Conservation (phyloP, 2,113 vertebrate genomes). For the Gymnocephalus cernua region DNA sequence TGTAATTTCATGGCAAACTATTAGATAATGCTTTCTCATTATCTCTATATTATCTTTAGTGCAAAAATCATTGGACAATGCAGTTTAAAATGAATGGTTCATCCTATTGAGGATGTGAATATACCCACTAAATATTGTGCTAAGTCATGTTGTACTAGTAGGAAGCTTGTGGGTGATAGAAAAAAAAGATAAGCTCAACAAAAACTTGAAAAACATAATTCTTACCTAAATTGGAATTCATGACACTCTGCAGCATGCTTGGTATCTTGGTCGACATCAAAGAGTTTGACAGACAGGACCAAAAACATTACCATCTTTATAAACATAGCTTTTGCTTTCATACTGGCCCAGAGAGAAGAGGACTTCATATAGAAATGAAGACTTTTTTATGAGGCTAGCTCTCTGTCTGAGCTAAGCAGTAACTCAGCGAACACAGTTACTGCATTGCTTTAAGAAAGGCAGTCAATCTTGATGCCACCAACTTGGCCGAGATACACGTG, state of each 20-base stretch:
- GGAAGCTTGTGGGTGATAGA: not conserved
- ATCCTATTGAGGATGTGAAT: not conserved
- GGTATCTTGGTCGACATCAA: not conserved
- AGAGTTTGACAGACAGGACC: not conserved
- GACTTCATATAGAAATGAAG: not conserved
- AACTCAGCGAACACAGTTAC: slow-evolving; percentile 12
- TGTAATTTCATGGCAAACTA: not conserved
- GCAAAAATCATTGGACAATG: not conserved
- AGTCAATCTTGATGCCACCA: slow-evolving; percentile 65
- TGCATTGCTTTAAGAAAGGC: slow-evolving; percentile 24
- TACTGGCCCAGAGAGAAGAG: not conserved
- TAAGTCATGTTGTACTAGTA: no score
- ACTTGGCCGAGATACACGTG: slow-evolving; percentile 43
- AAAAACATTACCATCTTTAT: not conserved
- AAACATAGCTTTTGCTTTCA: not conserved
- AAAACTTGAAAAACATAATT: not conserved
- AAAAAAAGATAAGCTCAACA: not conserved
- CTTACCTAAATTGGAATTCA: not conserved
- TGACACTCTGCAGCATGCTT: not conserved
- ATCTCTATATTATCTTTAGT: not conserved
- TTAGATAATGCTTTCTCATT: no score
- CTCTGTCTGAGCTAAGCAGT: not conserved
- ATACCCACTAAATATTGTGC: not conserved
- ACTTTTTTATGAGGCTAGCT: not conserved
- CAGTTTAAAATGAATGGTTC: not conserved